Base-by-base conservation (phyloP, 2,888 invertebrate species). In the Rhodophaea formosa region DNA sequence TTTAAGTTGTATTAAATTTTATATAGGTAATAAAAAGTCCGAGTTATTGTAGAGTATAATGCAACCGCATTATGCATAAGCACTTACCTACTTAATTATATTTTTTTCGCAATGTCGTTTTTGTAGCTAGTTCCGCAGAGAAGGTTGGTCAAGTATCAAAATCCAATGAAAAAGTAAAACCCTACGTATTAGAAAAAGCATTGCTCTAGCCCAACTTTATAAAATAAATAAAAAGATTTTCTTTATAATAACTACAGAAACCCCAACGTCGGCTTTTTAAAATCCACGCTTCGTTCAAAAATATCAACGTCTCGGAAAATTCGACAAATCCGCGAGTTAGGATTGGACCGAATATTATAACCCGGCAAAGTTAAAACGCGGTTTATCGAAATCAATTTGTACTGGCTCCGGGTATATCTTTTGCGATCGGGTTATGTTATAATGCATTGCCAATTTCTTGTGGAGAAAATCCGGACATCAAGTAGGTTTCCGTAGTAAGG, bases 381-480 rank as follows among this genome's bases (percentile, higher is more conserved):
- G 17, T 55, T 32, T 55, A 55, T 8, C 32, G 32, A 32, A 55
- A 30, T 35, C 54, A 55, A 55, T 55, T 55, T 55, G 54, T 44
- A 46, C 45, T 46, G 45, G 45, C 7, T 45, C 43, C 16, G 17
- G 16, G 43, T 49, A 58, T 30, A 53, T 53, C 30, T 53, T 30
- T 23, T 47, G 16, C 49, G 54, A 54, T 43, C 58, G 44, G 58
- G 47, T 49, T 53, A 57, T 57, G 29, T 46, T 46, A 53, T 53
- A 58, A 53, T 49, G 53, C 53, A 54, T 51, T 57, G 43, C 43
- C 56, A 58, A 58, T 54, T 58, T 54, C 49, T 32, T 53, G 58
- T 30, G 53, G 47, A 30, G 44, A 43, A 53, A 58, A 54, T 30
- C 44, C 42, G 32, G 16, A 45, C 35, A 1, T 46, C 16, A 46